A percentile compares a stretch with the other conserved stretches of the same genome.
Conservation (phyloP, 2,797 vertebrate genomes). For the Chelidonichthys spinosus region DNA sequence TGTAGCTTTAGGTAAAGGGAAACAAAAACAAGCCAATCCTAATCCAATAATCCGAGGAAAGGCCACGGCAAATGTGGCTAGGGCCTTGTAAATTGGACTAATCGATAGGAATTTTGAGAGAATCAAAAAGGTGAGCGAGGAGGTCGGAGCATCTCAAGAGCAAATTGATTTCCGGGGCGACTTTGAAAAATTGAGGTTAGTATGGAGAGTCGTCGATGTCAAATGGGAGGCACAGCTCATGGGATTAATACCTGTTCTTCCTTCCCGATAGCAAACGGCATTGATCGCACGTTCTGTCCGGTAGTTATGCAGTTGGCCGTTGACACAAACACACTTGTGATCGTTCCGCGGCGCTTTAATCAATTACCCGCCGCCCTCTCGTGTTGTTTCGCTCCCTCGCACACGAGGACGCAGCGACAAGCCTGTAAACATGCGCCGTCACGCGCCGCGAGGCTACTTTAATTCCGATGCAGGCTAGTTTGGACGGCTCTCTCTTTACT, state of each 20-base stretch:
- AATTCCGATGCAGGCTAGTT: constrained; percentile 28
- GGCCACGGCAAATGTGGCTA: constrained; percentile 49
- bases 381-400: background rate
- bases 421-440: constrained; percentile 25
- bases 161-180: constrained; percentile 75
- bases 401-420: background rate
- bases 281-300: constrained; percentile 51
- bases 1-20: constrained; percentile 48
- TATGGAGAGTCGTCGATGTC: constrained; percentile 70
- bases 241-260: constrained; percentile 67
- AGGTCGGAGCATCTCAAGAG: constrained; percentile 72
- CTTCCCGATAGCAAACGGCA: constrained; percentile 54
- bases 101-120: constrained; percentile 76
- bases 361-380: constrained; percentile 19
- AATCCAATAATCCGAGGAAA: constrained; percentile 70
- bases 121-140: constrained; percentile 70
- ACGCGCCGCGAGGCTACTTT: background rate
- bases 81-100: constrained; percentile 57
- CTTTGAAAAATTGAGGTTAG: constrained; percentile 79
- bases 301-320: constrained; percentile 39
- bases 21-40: constrained; percentile 65
- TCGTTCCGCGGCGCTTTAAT: constrained; percentile 40
- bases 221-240: constrained; percentile 54
- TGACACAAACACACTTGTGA: constrained; percentile 31
- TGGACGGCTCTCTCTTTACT: constrained; percentile 60